phyloP scores from a whole-genome alignment of 2,113 vertebrate species.

The Xiphophorus maculatus region DNA sequence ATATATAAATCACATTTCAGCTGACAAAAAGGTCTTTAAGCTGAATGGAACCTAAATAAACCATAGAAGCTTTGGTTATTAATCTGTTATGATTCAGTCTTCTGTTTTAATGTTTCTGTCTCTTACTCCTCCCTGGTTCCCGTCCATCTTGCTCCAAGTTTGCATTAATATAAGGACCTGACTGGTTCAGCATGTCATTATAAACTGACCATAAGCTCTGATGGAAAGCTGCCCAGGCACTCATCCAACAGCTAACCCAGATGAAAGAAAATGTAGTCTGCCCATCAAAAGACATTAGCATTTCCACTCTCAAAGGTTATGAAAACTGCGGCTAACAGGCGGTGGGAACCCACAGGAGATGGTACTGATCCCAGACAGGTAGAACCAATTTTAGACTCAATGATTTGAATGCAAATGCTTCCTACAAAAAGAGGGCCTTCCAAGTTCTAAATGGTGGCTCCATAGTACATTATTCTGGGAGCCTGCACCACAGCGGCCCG shows the following conservation, averaged over 20 bases:
- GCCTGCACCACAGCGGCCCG: slow-evolving; percentile 41
- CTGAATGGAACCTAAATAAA: not conserved
- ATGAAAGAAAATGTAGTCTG: slow-evolving; percentile 50
- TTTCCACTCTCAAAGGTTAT: slow-evolving; percentile 66
- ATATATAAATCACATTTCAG: no score
- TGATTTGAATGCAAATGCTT: slow-evolving; percentile 82
- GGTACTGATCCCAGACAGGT: slow-evolving; percentile 73
- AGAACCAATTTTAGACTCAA: slow-evolving; percentile 80
- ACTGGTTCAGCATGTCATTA: slow-evolving; percentile 43
- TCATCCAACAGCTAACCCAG: slow-evolving; percentile 32
- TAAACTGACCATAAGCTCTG: slow-evolving; percentile 42
- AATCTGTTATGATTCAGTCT: slow-evolving; percentile 5
- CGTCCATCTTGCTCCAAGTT: slow-evolving; percentile 12
- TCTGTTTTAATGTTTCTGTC: slow-evolving; percentile 2
- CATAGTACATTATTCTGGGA: slow-evolving; percentile 70
- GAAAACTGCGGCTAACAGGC: slow-evolving; percentile 64
- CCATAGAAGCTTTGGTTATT: not conserved
- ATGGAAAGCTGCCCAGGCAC: slow-evolving; percentile 32
- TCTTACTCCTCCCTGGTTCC: not conserved
- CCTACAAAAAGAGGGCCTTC: slow-evolving; percentile 63
- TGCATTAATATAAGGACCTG: slow-evolving; percentile 14
- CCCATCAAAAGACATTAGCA: slow-evolving; percentile 72
- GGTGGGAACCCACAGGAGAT: slow-evolving; percentile 72
- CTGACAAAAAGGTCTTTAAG: no score
- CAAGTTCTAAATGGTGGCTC: slow-evolving; percentile 55